Evolutionary conservation across 2,888 invertebrate species (phyloP), one percentile per base, ranked within the genome.

Genomic region (Drosophila cyrtoloma): DNA sequence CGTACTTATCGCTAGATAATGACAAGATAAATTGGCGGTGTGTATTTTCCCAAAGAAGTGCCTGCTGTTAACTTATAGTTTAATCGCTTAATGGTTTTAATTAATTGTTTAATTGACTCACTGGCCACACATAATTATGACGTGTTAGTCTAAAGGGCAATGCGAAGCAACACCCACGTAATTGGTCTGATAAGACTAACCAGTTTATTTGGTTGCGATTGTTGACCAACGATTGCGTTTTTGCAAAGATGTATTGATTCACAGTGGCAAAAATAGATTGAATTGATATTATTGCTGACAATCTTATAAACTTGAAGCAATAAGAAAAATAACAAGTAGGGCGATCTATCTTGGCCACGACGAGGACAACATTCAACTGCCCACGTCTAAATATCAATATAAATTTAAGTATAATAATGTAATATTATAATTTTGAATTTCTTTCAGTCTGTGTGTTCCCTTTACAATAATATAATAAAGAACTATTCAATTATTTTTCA

Each of bases 71-170:
- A 47, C 47, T 51, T 30, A 37, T 19, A 3, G 14, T 55, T 70
- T 61, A 55, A 14, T 33, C 3, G 12, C 16, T 35, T n/a, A 55
- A 57, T 71, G 4, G 12, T 4, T 33, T 33, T 4, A 33, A 33
- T 70, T 61, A 55, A 16, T 33, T 3, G 12, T n/a, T 30, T 26
- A 56, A 57, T 68, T 84, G 84, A 84, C 67, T 79, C 71, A 84
- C 35, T 42, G 7, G 5, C 9, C 5, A 62, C 22, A 28, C 26
- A 12, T 53, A 22, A 37, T 53, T 53, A 68, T 84, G 89, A 84
- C 84, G 87, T 70, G 79, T 72, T 32, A 22, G 79, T 81, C 69
- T 56, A 89, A 84, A 74, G 87, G 57, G 28, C 68, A 62, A 30
- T 26, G 5, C 32, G 6, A 61, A 39, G 30, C 51, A 39, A 53